Evolutionary conservation across 1,140 invertebrate genomes (phyloP), one percentile per base, ranked within the genome.

Genomic region (Oscheius sp.): DNA sequence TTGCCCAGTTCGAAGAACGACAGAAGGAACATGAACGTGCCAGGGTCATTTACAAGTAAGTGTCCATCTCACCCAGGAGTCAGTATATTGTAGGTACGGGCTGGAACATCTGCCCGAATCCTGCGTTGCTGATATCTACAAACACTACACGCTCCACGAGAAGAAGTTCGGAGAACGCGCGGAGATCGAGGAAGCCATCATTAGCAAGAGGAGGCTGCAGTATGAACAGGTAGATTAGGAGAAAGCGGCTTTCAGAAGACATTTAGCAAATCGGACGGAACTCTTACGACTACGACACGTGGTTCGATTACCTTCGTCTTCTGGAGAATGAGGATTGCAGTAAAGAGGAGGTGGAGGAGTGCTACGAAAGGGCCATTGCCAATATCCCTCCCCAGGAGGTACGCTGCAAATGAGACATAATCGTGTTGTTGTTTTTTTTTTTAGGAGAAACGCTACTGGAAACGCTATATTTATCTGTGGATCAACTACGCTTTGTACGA

Each of bases 391-490:
- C 93, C 3, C 90, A 92, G 29, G 93, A 92, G 87, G 90, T 68
- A 38, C 52, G 66, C 36, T 35, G 7, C n/a, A n/a, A n/a, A n/a
- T n/a, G n/a, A n/a, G n/a, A n/a, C n/a, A n/a, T n/a, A n/a, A n/a
- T n/a, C n/a, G 42, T 13, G 42, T 45, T 45, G 42, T 45, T 45
- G n/a, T 45, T 45, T 45, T 15, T 45, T 45, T 58, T 83, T 84
- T 55, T 71, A 89, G 87, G 88, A 89, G 79, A 91, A 90, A 81
- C 84, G 87, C 36, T 94, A 91, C 85, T 99, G 96, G 96, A 87
- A 93, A 66, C 87, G 96, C 63, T 99, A 99, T 83, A 97, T 99
- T 79, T 99, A 99, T 86, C 85, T 99, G n/a, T 99, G 97, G 97
- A 97, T 99, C 45, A 95, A 99, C 86, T 99, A 99, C 88, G 95